These are phyloP conservation scores for Gila orcuttii DNA, from an alignment of 2,113 vertebrate species.

Conservation along the genomic window DNA sequence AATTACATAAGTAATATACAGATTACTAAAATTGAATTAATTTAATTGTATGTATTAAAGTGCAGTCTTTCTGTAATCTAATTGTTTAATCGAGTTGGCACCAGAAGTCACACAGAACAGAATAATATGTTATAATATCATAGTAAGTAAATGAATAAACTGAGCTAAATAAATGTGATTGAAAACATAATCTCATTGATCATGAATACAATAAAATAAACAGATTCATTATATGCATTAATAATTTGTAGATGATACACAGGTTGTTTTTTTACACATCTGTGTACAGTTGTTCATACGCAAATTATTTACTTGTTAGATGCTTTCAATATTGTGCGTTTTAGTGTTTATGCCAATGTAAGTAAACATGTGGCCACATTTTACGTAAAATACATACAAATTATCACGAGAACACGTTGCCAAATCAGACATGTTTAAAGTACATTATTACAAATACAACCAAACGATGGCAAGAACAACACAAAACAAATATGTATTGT, in stretches of 20 bases:
- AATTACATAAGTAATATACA: too few relatives aligned
- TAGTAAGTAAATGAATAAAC: background rate
- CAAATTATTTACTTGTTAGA: background rate
- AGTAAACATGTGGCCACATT: background rate
- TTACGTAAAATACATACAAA: background rate
- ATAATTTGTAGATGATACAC: background rate
- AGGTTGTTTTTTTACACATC: background rate
- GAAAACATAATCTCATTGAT: too few relatives aligned
- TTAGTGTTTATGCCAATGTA: background rate
- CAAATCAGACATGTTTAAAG: background rate
- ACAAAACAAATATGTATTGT: conserved; percentile 1
- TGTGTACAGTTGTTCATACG: background rate
- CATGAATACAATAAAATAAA: too few relatives aligned
- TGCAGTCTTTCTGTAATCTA: too few relatives aligned
- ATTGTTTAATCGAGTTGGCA: background rate
- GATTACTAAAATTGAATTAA: too few relatives aligned
- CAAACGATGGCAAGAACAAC: conserved; percentile 5
- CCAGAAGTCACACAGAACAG: background rate
- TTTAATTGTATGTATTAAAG: too few relatives aligned
- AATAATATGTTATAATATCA: background rate
- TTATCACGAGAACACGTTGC: background rate
- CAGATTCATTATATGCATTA: too few relatives aligned
- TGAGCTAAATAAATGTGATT: background rate
- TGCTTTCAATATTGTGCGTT: background rate
- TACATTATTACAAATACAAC: background rate